phyloP scores from a whole-genome alignment of 2,888 invertebrate genomes.

The Tipula vernalis region DNA sequence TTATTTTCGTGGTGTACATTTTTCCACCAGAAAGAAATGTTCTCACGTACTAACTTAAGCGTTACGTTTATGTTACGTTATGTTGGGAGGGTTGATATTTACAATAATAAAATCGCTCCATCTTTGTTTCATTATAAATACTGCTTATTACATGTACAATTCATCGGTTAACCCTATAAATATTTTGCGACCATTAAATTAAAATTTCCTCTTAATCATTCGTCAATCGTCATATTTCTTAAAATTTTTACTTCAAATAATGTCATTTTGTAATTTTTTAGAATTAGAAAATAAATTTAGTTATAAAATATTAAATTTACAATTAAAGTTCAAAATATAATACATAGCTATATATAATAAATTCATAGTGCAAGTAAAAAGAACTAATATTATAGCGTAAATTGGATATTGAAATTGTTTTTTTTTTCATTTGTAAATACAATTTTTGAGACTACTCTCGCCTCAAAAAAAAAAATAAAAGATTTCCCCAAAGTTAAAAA shows the following conservation, averaged over 20 bases:
- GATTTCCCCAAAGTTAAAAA: not conserved
- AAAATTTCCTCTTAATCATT: not conserved
- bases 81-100: too few species aligned
- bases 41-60: too few species aligned
- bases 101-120: too few species aligned
- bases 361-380: not conserved
- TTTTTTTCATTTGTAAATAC: not conserved
- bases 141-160: not conserved
- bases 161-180: not conserved
- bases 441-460: not conserved
- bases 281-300: not conserved
- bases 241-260: not conserved
- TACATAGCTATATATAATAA: not conserved
- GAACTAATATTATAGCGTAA: not conserved
- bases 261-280: not conserved
- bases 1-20: too few species aligned
- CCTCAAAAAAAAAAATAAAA: not conserved
- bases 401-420: not conserved
- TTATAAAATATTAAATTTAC: not conserved
- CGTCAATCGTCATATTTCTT: not conserved
- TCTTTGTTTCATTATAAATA: too few species aligned
- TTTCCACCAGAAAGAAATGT: too few species aligned
- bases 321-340: not conserved
- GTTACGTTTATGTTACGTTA: too few species aligned
- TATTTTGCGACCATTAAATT: not conserved